These are phyloP conservation scores for Pogonophryne albipinna DNA, from an alignment of 2,797 vertebrate species.

Conservation along the genomic window DNA sequence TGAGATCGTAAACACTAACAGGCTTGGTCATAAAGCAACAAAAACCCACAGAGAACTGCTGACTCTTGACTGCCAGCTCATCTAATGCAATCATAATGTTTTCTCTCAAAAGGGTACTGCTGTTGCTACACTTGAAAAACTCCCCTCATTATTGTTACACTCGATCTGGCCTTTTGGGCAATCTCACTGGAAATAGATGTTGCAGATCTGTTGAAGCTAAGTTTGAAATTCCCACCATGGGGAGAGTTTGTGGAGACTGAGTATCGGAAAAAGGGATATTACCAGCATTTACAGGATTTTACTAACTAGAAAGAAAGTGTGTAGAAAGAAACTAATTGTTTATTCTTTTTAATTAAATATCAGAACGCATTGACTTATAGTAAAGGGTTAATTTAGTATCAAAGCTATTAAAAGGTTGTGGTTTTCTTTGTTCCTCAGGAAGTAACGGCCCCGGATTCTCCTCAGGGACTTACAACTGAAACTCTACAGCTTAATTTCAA, in stretches of 20 bases:
- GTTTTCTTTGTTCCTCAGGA: constrained; percentile 31
- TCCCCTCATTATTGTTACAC: constrained; percentile 45
- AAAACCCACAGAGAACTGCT: constrained; percentile 44
- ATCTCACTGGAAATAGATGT: constrained; percentile 43
- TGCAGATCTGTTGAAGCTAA: constrained; percentile 15
- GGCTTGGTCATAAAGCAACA: constrained; percentile 29
- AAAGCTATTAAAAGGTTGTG: constrained; percentile 12
- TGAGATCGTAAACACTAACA: constrained; percentile 32
- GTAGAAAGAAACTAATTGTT: constrained; percentile 27
- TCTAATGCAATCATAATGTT: constrained; percentile 56
- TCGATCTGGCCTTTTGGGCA: constrained; percentile 29
- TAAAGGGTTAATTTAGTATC: constrained; percentile 11
- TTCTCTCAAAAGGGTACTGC: constrained; percentile 36
- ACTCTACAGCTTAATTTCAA: neutral
- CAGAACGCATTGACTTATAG: constrained; percentile 9
- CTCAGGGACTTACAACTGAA: constrained; percentile 19
- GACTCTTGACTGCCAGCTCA: constrained; percentile 49
- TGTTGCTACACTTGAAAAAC: constrained; percentile 54
- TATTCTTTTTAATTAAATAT: constrained; percentile 27
- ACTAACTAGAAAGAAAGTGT: neutral
- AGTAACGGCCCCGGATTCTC: constrained; percentile 29
- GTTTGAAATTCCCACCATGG: constrained; percentile 24
- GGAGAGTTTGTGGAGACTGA: neutral
- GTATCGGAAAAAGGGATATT: neutral
- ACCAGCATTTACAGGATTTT: neutral